phyloP scores from a whole-genome alignment of 1,140 invertebrate genomes.

The Drosophila arizonae region DNA sequence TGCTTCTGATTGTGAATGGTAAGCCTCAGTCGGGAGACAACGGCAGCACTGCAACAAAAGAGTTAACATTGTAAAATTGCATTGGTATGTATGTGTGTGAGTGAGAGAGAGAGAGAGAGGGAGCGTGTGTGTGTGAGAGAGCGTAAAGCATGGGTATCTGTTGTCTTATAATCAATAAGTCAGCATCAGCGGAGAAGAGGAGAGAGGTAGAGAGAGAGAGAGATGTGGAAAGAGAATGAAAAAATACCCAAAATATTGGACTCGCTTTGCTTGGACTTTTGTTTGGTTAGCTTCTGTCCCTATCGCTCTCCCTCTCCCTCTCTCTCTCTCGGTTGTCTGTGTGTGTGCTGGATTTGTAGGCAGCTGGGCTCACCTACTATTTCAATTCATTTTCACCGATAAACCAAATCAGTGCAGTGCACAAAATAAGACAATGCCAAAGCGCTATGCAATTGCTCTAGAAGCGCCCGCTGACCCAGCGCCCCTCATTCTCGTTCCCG shows the following conservation, averaged over 20 bases:
- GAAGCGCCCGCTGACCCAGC: neutral
- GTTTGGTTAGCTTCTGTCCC: conserved; percentile 21
- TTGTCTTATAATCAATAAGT: conserved; percentile 28
- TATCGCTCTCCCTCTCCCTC: no score
- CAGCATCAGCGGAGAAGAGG: neutral
- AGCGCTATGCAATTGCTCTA: neutral
- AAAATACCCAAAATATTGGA: conserved; percentile 28
- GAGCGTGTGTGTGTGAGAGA: neutral
- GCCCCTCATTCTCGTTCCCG: neutral
- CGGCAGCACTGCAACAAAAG: conserved; percentile 4
- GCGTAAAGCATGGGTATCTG: neutral
- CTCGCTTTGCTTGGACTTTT: conserved; percentile 31
- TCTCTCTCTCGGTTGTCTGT: neutral
- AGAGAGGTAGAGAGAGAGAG: neutral
- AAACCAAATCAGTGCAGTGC: conserved; percentile 12
- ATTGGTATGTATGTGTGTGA: neutral
- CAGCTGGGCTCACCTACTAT: neutral
- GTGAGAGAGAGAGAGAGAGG: no score
- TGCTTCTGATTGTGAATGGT: conserved; percentile 32
- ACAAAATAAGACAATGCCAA: conserved; percentile 9
- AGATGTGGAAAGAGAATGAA: neutral
- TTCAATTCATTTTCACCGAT: conserved; percentile 7
- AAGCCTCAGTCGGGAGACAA: conserved; percentile 11
- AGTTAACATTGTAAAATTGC: neutral
- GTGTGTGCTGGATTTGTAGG: neutral